Conservation (phyloP, 2,797 vertebrate genomes). For the Centroberyx gerrardi region DNA sequence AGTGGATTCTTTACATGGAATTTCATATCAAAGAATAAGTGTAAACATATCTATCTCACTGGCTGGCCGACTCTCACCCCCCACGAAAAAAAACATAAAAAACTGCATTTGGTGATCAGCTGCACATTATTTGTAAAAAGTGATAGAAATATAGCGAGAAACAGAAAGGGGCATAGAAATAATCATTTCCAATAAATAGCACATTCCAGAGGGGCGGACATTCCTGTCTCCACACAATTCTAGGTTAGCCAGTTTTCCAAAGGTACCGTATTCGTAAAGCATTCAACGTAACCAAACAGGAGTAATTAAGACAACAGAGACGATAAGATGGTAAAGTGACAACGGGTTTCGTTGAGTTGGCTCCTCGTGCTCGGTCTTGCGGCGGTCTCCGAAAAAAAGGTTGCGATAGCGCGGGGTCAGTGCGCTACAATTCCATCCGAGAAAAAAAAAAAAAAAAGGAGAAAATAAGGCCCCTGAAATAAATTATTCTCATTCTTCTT, state of each 20-base stretch:
- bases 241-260: slow-evolving; percentile 84
- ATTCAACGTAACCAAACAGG: slow-evolving; percentile 50
- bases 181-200: slow-evolving; percentile 85
- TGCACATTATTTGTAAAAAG: slow-evolving; percentile 68
- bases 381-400: slow-evolving; percentile 76
- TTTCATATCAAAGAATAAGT: slow-evolving; percentile 89
- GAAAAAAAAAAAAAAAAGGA: slow-evolving; percentile 28
- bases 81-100: slow-evolving; percentile 16
- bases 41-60: slow-evolving; percentile 91
- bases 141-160: slow-evolving; percentile 11
- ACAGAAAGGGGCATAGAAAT: slow-evolving; percentile 39
- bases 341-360: slow-evolving; percentile 20
- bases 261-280: slow-evolving; percentile 46
- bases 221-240: slow-evolving; percentile 74
- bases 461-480: slow-evolving; percentile 95
- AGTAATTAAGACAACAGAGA: slow-evolving; percentile 23
- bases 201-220: slow-evolving; percentile 88
- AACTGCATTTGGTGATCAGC: slow-evolving; percentile 80
- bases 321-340: slow-evolving; percentile 21
- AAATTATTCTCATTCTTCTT: slow-evolving; percentile 87
- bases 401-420: neutral
- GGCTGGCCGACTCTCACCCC: slow-evolving; percentile 84
- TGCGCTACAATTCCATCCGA: slow-evolving; percentile 28
- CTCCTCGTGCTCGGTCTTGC: slow-evolving; percentile 81
- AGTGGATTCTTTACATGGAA: slow-evolving; percentile 86